Conservation (phyloP, 2,888 invertebrate species). For the Thera obeliscata region DNA sequence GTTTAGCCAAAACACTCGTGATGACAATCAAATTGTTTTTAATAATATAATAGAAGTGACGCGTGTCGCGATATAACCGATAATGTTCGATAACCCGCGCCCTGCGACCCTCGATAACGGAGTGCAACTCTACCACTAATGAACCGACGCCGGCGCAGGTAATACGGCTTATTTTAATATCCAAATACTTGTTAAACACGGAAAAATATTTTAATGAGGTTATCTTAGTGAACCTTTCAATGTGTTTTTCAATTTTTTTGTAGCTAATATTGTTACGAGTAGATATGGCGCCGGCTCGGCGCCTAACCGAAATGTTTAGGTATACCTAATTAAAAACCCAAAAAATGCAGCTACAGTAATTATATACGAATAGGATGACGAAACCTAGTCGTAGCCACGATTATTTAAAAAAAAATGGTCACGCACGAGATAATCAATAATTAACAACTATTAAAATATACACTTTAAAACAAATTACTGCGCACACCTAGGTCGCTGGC, state of each 20-base stretch:
- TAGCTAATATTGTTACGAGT: not conserved
- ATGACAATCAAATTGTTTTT: slow-evolving; percentile 30
- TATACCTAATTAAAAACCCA: too few species aligned
- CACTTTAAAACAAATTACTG: too few species aligned
- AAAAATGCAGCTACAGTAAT: too few species aligned
- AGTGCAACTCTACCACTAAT: slow-evolving; percentile 49
- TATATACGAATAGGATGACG: too few species aligned
- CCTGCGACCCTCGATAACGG: slow-evolving; percentile 66
- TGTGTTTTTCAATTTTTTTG: slow-evolving; percentile 2
- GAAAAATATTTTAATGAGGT: slow-evolving; percentile 27
- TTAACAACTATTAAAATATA: too few species aligned
- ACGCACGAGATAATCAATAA: too few species aligned
- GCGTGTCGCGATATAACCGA: slow-evolving; percentile 58
- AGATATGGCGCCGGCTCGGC: not conserved
- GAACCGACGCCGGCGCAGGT: slow-evolving; percentile 19
- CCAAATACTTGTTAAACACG: slow-evolving; percentile 19
- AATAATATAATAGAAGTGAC: slow-evolving; percentile 55
- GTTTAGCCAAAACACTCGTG: not conserved
- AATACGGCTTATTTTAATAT: slow-evolving; percentile 9
- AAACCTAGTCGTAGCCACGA: too few species aligned
- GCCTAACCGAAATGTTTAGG: too few species aligned
- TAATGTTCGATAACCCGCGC: slow-evolving; percentile 63
- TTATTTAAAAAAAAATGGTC: too few species aligned
- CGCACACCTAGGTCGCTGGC: too few species aligned
- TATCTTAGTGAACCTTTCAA: slow-evolving; percentile 24